Evolutionary conservation across 2,888 invertebrate species (phyloP), one percentile per base, ranked within the genome.

Genomic region (Anagyrus pseudococci): DNA sequence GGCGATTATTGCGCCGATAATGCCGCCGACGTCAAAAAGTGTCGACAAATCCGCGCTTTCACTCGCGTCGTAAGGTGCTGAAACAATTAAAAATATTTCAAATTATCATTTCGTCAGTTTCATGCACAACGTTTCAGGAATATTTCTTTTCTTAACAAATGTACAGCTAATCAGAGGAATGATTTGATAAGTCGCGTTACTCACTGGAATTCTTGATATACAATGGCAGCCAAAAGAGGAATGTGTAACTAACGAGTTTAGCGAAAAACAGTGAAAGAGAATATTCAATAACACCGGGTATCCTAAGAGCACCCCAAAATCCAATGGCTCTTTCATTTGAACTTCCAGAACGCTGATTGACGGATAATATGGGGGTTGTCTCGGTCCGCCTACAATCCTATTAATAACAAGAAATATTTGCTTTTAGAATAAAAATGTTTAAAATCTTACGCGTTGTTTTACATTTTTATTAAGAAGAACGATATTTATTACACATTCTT

Each of bases 231-330:
- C 98, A 98, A 79, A 93, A 98, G 52, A 98, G 86, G 83, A 98
- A 98, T 63, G 97, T 98, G 78, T 98, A 98, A 80, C 94, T 94
- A 74, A 98, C 97, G 41, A 98, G 86, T 82, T 98, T 98, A 15
- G 96, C 93, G 82, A 98, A 98, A 83, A 98, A 98, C 43, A 98
- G 85, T 46, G 94, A 94, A 46, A 97, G 79, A 0, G 97, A 94
- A 83, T 92, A 98, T 83, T 97, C 96, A 2, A 95, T 70, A 1
- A 98, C 98, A 29, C 97, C 97, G 0, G 97, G 96, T 75, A 97
- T 96, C 13, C 33, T 82, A 1, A 94, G 82, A 29, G 97, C 97
- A 62, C 87, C 88, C 0, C 86, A 68, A 71, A 94, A 90, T 29
- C 92, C 89, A 67, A 95, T 89, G 2, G 94, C 91, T 70, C 81